A percentile compares a stretch with the other conserved stretches of the same genome.
These are phyloP conservation scores for Pangasius djambal DNA, from an alignment of 2,797 vertebrate genomes.

Conservation along the genomic window DNA sequence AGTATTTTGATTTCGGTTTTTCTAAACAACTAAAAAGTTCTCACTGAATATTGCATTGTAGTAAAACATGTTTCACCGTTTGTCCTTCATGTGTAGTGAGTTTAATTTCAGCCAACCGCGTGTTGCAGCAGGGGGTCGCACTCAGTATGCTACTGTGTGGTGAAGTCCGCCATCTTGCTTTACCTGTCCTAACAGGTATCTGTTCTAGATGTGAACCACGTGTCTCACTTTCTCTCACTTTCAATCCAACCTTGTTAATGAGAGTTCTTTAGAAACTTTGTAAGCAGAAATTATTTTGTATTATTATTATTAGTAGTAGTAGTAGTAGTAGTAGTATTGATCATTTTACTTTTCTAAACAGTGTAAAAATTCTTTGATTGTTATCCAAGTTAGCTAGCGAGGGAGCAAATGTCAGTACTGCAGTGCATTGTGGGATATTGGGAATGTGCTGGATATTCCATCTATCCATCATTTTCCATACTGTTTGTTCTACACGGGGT, in stretches of 20 bases:
- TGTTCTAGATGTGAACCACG: background rate
- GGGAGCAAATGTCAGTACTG: background rate
- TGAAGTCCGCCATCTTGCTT: background rate
- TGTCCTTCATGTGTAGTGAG: background rate
- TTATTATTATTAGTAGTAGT: background rate
- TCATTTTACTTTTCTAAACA: background rate
- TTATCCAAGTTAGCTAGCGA: background rate
- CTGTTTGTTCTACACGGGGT: too few relatives aligned
- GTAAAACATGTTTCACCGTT: background rate
- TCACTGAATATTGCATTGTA: background rate
- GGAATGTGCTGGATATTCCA: background rate
- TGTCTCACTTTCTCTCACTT: background rate
- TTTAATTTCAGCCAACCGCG: background rate
- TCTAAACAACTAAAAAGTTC: background rate
- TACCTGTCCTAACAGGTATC: background rate
- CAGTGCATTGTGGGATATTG: background rate
- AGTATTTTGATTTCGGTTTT: background rate
- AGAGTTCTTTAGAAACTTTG: background rate
- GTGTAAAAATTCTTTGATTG: background rate
- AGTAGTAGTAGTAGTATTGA: background rate
- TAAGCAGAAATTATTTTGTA: too few relatives aligned
- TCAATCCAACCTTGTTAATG: background rate
- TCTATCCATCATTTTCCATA: too few relatives aligned
- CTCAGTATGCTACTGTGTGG: background rate
- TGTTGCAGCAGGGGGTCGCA: too few relatives aligned